Conservation (phyloP, 2,797 vertebrate species). For the Pantherophis alleghaniensis region DNA sequence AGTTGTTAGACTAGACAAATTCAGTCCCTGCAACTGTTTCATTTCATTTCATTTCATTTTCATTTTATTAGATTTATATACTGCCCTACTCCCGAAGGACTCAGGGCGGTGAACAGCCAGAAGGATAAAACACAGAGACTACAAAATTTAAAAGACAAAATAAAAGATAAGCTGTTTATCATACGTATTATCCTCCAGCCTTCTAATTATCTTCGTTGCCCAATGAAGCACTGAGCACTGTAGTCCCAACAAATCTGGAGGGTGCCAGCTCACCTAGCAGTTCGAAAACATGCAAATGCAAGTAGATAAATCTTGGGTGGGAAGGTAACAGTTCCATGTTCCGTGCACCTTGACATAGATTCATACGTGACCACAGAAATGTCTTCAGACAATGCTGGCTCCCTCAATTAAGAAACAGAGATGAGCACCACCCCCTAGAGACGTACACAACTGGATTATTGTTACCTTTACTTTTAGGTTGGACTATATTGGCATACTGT, state of each 20-base stretch:
- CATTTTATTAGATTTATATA: too few species aligned
- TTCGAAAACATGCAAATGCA: not conserved
- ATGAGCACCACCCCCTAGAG: too few species aligned
- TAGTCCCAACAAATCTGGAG: not conserved
- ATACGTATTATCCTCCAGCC: not conserved
- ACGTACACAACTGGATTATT: too few species aligned
- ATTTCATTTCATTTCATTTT: too few species aligned
- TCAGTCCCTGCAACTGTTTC: not conserved
- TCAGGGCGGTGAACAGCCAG: too few species aligned
- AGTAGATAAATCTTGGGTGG: not conserved
- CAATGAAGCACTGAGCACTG: not conserved
- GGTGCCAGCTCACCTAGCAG: not conserved
- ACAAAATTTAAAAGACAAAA: too few species aligned
- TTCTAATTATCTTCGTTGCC: not conserved
- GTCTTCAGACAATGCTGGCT: not conserved
- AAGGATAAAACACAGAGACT: too few species aligned
- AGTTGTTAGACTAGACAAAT: not conserved
- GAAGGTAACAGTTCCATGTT: not conserved
- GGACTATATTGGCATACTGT: too few species aligned
- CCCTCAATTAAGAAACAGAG: not conserved
- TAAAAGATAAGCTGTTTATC: not conserved
- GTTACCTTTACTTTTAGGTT: too few species aligned
- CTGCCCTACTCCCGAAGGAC: too few species aligned
- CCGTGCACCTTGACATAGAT: not conserved
- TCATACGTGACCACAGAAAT: not conserved